Base-by-base conservation (phyloP, 1,140 invertebrate genomes). In the Acromyrmex heyeri region DNA sequence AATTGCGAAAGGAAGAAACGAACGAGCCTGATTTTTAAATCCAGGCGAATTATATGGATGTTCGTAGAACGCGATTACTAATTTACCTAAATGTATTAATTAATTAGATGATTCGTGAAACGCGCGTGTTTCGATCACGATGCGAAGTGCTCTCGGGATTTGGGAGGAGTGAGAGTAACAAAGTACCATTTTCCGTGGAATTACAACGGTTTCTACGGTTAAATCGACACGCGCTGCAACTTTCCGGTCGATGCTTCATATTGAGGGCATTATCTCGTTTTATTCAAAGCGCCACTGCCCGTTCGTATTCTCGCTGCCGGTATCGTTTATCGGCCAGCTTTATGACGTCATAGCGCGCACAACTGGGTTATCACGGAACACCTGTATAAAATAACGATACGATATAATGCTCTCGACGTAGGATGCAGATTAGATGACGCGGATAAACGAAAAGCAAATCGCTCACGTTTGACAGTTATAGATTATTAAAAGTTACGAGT, bases 281-380 rank as follows among this genome's bases (percentile, higher is more conserved):
- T 88, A 86, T 88, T 79, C 87, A 64, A 48, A 59, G 55, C 73
- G 61, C 67, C 76, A 38, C 44, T 34, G 44, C 27, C 21, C 57
- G 34, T 62, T 75, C 62, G 24, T 69, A 82, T 57, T 34, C 61
- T 76, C 30, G 72, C 34, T 61, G 81, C 64, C 50, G 87, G 27
- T 79, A 79, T 55, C 82, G 61, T 88, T 89, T 88, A 89, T 89
- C 88, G 88, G 48, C 72, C 18, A 72, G 73, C 48, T 88, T 88
- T 88, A 70, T 79, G 72, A 86, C 53, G 87, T 78, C 55, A 78
- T 61, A 27, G 50, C 73, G 86, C 81, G 81, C 30, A 75, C 72
- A 75, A 67, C 65, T 69, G 50, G 73, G 88, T 75, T 86, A 89
- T 86, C 87, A 44, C 27, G 55, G 67, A 83, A 85, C 59, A 57